A percentile compares a stretch with the other conserved stretches of the same genome.
Evolutionary conservation across 2,888 invertebrate species (phyloP).

Genomic region (Campoplex nolae): DNA sequence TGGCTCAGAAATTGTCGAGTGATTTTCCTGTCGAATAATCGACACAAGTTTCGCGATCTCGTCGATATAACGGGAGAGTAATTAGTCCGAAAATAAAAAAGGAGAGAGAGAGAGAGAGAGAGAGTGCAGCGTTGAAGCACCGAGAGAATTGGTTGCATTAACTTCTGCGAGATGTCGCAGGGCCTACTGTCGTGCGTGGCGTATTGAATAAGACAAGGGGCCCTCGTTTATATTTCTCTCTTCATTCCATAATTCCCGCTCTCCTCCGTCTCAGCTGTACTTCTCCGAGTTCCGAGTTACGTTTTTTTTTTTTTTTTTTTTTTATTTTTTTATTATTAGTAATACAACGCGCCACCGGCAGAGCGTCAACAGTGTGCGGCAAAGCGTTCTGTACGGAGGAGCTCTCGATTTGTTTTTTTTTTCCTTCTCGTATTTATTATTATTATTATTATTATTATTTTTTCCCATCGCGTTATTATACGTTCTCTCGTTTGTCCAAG

Average conservation of each 20-base stretch:
- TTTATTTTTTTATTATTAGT: background rate
- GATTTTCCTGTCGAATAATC: no score
- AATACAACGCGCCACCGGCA: conserved; percentile 3
- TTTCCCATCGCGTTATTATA: conserved; percentile 1
- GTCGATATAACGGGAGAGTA: no score
- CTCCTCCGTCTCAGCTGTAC: background rate
- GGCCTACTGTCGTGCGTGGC: conserved; percentile 4
- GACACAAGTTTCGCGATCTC: no score
- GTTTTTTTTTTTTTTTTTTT: conserved; percentile 4
- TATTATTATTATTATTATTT: background rate
- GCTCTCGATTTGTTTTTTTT: conserved; percentile 1
- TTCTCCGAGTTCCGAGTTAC: background rate
- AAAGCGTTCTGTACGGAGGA: background rate
- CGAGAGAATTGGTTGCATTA: background rate
- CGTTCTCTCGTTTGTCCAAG: conserved; percentile 18
- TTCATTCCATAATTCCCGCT: background rate
- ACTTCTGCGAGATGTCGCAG: background rate
- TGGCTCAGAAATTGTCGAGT: no score
- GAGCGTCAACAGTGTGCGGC: conserved; percentile 29
- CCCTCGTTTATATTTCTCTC: background rate
- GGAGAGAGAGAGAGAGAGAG: background rate
- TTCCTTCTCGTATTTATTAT: background rate
- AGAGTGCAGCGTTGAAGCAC: background rate
- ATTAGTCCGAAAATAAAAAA: background rate
- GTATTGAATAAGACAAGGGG: conserved; percentile 4